Conservation (phyloP, 2,888 invertebrate genomes). For the Peribatodes rhomboidaria region DNA sequence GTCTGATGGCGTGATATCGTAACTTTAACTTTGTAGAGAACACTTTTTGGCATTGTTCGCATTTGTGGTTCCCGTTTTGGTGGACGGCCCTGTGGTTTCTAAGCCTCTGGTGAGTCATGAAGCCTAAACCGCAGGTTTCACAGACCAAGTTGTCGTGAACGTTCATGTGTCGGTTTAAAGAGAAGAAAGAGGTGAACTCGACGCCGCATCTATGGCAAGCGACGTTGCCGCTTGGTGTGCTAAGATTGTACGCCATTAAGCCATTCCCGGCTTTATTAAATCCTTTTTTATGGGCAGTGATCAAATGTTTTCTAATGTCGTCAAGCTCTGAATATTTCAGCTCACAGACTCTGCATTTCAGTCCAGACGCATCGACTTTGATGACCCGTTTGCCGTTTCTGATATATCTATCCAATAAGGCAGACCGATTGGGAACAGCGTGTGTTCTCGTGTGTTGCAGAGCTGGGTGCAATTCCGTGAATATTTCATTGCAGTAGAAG, state of each 20-base stretch:
- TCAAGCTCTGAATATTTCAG: slow-evolving; percentile 72
- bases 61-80: slow-evolving; percentile 73
- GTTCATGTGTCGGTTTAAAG: slow-evolving; percentile 78
- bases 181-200: slow-evolving; percentile 74
- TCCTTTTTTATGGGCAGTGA: slow-evolving; percentile 66
- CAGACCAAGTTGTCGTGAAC: slow-evolving; percentile 77
- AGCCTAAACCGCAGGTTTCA: slow-evolving; percentile 77
- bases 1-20: slow-evolving; percentile 72
- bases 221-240: slow-evolving; percentile 62
- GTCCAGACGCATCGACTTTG: slow-evolving; percentile 75
- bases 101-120: slow-evolving; percentile 75
- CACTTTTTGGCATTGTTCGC: slow-evolving; percentile 71
- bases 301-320: slow-evolving; percentile 71
- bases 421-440: slow-evolving; percentile 63
- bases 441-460: slow-evolving; percentile 69
- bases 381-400: slow-evolving; percentile 77
- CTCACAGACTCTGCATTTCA: slow-evolving; percentile 75
- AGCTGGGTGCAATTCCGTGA: slow-evolving; percentile 74
- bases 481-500: slow-evolving; percentile 78
- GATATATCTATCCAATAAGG: slow-evolving; percentile 68
- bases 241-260: slow-evolving; percentile 74
- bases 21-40: slow-evolving; percentile 76
- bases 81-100: slow-evolving; percentile 77
- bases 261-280: slow-evolving; percentile 77
- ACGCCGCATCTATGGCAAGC: slow-evolving; percentile 73